Base-by-base conservation (phyloP, 1,140 invertebrate species). In the Drosophila tani region DNA sequence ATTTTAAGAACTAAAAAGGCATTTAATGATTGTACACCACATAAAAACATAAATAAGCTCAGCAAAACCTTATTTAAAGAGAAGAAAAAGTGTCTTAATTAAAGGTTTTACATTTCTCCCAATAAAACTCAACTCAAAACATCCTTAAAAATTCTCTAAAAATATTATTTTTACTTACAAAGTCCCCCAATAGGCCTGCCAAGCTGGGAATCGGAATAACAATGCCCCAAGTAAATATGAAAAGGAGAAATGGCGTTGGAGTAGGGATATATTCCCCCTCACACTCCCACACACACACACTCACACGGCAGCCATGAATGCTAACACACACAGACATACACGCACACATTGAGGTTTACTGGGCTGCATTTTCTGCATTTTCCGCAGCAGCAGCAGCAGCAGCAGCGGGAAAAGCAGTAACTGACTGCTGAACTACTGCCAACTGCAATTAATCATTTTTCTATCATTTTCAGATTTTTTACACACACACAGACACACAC, bases 361-460 rank as follows among this genome's bases (percentile, higher is more conserved):
- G 81, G 81, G 79, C 79, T 75, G 75, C 60, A 74, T 50, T 73
- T 49, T 58, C 71, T 59, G 60, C 41, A 79, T 66, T 66, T 66
- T 66, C 63, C 63, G 62, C 56, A 43, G 70, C 46, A 62, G 27
- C 27, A 27, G 57, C 45, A 32, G 67, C 46, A 53, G 57, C 45
- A 32, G 67, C 46, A 53, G 69, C 46, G 58, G 73, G 43, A 43
- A 75, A 55, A 50, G 53, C 75, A 74, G 77, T 64, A 60, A 84
- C 84, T 75, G 84, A 87, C 84, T 88, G 85, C 82, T 91, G 87
- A 90, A 90, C 90, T 82, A 88, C 81, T 91, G 88, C 88, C 81
- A 91, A 91, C 90, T 91, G 79, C 90, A 91, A 91, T 91, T 91
- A 91, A 91, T 91, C 88, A 91, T 91, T 91, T 91, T 91, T 88